These are phyloP conservation scores for Glossophaga mutica DNA, from an alignment of 2,797 vertebrate genomes.

Conservation along the genomic window DNA sequence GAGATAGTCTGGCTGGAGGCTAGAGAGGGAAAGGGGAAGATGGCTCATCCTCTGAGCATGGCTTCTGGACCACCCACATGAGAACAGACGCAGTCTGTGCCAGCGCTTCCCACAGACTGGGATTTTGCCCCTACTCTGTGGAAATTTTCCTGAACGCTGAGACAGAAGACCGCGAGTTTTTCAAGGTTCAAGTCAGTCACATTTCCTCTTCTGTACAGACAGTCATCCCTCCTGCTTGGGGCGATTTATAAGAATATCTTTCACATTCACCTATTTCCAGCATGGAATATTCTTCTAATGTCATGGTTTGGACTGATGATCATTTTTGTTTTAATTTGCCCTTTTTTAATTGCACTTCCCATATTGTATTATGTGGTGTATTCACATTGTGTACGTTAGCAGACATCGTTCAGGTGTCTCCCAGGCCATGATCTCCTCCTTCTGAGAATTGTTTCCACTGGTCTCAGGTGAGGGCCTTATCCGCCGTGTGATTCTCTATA, in stretches of 20 bases:
- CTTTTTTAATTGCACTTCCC: not conserved
- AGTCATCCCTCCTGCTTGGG: not conserved
- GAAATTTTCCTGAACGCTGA: not conserved
- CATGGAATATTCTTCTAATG: not conserved
- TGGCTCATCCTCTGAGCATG: fast-evolving
- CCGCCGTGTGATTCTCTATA: not conserved
- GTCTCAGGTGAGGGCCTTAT: not conserved
- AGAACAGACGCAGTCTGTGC: fast-evolving
- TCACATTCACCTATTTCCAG: not conserved
- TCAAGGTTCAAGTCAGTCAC: not conserved
- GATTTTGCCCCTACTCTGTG: not conserved
- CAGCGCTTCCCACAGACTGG: fast-evolving
- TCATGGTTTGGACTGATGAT: not conserved
- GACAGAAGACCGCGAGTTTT: not conserved
- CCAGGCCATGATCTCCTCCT: not conserved
- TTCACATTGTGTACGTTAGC: not conserved
- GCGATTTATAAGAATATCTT: not conserved
- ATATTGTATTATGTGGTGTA: not conserved
- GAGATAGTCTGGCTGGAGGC: not conserved
- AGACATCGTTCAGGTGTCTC: not conserved
- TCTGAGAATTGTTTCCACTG: not conserved
- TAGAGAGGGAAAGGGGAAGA: not conserved
- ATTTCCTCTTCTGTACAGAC: not conserved
- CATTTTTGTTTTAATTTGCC: not conserved
- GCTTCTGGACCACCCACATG: not conserved